Evolutionary conservation across 2,888 invertebrate genomes (phyloP), one percentile per base, ranked within the genome.

Genomic region (Leucozona laternaria): DNA sequence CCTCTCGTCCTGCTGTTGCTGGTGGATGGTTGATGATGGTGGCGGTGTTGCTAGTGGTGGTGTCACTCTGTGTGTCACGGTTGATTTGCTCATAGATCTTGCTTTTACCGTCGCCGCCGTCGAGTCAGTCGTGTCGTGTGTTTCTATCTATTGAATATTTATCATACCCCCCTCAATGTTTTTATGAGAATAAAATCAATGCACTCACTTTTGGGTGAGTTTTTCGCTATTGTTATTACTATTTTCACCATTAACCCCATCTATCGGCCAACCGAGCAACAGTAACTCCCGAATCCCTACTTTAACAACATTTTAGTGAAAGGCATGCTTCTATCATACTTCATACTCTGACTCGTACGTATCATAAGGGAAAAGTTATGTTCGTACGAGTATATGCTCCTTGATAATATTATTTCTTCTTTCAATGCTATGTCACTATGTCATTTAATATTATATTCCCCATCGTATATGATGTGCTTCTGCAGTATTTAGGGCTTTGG

Each of bases 201-300:
- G 86, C 89, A 88, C 88, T 88, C 77, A 83, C 68, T 75, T 88
- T 82, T 77, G 75, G 77, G 62, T 79, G 75, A 79, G 71, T 57
- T 78, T 20, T 71, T 71, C 53, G 78, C 60, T 80, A 84, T 82
- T 88, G 83, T 88, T 87, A 87, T 88, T 79, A 76, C 71, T 73
- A 77, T 88, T 75, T 84, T 64, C 45, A 37, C 20, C 22, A 31
- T 45, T 34, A 43, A 70, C n/a, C 13, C 40, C 37, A 40, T 25
- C 34, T 8, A 17, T 37, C 60, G 22, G 7, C 17, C 53, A 62
- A 13, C 11, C 57, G 1, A 31, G 13, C 37, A 45, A 17, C 45
- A 45, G 8, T 6, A 58, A n/a, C 15, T 11, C 17, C 0, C 3
- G 11, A 34, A 11, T 15, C 20, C 22, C 15, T 22, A 37, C 15